Evolutionary conservation across 2,113 vertebrate genomes (phyloP), one percentile per base, ranked within the genome.

Genomic region (Oncorhynchus keta): DNA sequence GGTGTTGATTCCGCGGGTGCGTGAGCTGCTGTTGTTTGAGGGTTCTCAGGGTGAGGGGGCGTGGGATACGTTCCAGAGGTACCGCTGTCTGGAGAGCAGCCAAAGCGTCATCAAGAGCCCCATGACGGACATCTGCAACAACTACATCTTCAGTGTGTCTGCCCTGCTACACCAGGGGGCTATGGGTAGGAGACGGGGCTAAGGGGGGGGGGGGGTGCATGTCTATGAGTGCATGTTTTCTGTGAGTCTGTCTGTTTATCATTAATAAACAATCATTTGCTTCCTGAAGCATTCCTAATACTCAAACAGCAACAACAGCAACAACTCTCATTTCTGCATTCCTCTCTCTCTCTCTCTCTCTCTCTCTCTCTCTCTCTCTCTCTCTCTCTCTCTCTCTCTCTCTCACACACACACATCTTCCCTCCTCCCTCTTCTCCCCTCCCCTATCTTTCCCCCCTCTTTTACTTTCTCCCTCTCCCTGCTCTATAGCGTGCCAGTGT

Each of bases 1-100:
- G 79, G 96, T 99, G 83, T 93, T 99, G 84, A 95, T 99, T 91
- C 98, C 98, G 0, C 94, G 95, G 87, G 95, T 96, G 81, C 94
- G 94, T 68, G 96, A 96, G 0, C 87, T 99, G 89, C 94, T 97
- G 85, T 94, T 99, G 83, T 99, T 99, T 89, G 93, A 93, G 0
- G 96, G 95, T 76, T 81, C 87, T 7, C 89, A 95, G 0, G 95
- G 95, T 0, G 94, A 95, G 2, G 94, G 90, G 0, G 95, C 93
- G 81, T 99, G 97, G 97, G 96, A 98, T 74, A 98, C 95, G 51
- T 99, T 98, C 81, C 95, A 97, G 88, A 95, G 97, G 81, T 99
- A 99, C 87, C 92, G 97, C 51, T 99, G 98, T 78, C 86, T 97
- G 88, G 98, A 99, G 88, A 97, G 94, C 87, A 98, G 97, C 91